These are phyloP conservation scores for Lasioglossum marginatum DNA, from an alignment of 2,888 invertebrate species.

Conservation along the genomic window DNA sequence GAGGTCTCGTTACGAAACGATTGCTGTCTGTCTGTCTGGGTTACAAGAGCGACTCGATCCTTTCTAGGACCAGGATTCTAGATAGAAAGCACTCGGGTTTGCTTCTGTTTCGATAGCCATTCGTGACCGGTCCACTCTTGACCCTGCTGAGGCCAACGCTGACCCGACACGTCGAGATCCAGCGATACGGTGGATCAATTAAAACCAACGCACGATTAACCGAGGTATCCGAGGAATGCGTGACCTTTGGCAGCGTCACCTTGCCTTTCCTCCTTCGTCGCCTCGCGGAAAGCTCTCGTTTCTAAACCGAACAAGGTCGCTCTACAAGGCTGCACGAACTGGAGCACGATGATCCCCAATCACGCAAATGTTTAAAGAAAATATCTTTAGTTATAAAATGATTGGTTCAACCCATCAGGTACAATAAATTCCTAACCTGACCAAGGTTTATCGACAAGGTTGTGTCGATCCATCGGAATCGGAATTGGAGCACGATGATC, in stretches of 20 bases:
- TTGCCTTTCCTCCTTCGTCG: constrained; percentile 30
- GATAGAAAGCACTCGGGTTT: constrained; percentile 21
- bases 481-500: constrained; percentile 60
- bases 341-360: neutral
- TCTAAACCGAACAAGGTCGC: constrained; percentile 44
- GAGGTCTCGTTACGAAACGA: constrained; percentile 16
- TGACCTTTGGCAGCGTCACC: constrained; percentile 45
- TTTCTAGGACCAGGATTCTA: constrained; percentile 15
- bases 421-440: neutral
- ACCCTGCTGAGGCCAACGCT: constrained; percentile 47
- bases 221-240: constrained; percentile 41
- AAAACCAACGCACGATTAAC: constrained; percentile 33
- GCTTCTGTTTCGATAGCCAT: constrained; percentile 28
- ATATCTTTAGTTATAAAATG: neutral
- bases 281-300: constrained; percentile 27
- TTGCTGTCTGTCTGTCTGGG: neutral
- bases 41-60: neutral
- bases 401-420: neutral
- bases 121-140: constrained; percentile 54
- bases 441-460: constrained; percentile 56
- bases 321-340: neutral
- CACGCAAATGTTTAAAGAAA: neutral
- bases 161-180: constrained; percentile 52
- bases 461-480: constrained; percentile 43
- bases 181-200: constrained; percentile 39